Evolutionary conservation across 1,140 invertebrate species (phyloP), one percentile per base, ranked within the genome.

Genomic region (Plectrocnemia conspersa): DNA sequence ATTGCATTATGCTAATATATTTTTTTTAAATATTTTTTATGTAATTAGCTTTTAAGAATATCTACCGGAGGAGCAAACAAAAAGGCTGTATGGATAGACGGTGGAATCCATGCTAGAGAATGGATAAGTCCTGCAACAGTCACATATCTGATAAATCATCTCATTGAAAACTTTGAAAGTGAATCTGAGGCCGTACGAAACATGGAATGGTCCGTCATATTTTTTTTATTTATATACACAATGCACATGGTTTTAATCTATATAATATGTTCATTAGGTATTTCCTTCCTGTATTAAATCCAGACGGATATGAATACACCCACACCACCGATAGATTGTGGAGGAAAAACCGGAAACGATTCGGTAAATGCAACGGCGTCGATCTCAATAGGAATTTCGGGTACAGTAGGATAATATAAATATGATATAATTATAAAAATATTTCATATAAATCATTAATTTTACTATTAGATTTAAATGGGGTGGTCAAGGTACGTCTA

Each of bases 101-200:
- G 79, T 70, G 91, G 90, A 10, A 91, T 93, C 64, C 93, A 96
- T 64, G 91, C 91, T 0, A 71, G 92, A 24, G 92, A 96, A 75
- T 96, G 93, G 92, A 92, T 96, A 50, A 83, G 89, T 38, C 85
- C 89, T 2, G 89, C 92, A 0, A 86, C 87, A 0, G 85, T 88
- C 9, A 84, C 89, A 15, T 94, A 82, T 66, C 83, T 94, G 15
- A 79, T 92, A 22, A 85, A 86, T 63, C 83, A 91, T 66, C 70
- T 95, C 40, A 81, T 86, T 2, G 83, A 86, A 64, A 84, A 84
- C 63, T 82, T 80, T 64, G 77, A 84, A 18, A 78, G 77, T 4
- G 80, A 87, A 64, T 72, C 81, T 6, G 75, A 81, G 52, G 73
- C 89, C 11, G 73, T 93, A 44, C 82, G 84, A 29, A 79, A 82